Evolutionary conservation across 1,140 invertebrate species (phyloP).

Genomic region (Ceratina japonica): DNA sequence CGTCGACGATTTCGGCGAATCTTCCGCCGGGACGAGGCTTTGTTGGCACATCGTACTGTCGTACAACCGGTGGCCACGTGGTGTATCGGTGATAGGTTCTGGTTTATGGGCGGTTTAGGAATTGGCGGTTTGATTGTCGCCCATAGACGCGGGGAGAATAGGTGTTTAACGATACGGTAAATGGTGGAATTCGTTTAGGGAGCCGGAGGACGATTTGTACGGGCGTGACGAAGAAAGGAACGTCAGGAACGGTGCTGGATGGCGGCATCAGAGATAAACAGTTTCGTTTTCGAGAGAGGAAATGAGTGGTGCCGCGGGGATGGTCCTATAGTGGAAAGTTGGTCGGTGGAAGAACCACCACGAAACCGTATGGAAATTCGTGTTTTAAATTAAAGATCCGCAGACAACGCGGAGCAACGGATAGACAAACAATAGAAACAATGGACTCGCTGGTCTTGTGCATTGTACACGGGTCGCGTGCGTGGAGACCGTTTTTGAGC

Average conservation of each 20-base stretch:
- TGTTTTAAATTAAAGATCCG: constrained; percentile 57
- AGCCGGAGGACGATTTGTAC: not conserved
- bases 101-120: constrained; percentile 41
- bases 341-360: constrained; percentile 22
- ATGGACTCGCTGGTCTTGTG: constrained; percentile 39
- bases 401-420: constrained; percentile 28
- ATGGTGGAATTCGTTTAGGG: constrained; percentile 27
- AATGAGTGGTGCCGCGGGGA: not conserved
- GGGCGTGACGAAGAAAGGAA: not conserved
- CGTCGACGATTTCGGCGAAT: constrained; percentile 38
- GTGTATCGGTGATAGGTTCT: constrained; percentile 20
- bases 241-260: too few species aligned
- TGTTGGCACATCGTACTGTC: constrained; percentile 34
- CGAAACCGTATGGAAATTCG: constrained; percentile 57
- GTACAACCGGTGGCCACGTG: constrained; percentile 30
- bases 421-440: constrained; percentile 66
- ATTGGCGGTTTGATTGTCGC: constrained; percentile 44
- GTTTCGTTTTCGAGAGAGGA: not conserved
- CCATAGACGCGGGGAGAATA: constrained; percentile 47
- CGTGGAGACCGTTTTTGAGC: constrained; percentile 54
- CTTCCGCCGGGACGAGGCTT: constrained; percentile 36
- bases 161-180: constrained; percentile 54
- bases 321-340: not conserved
- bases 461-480: constrained; percentile 32
- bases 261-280: not conserved